Percentiles rank a stretch among this genome's conserved stretches.
These are phyloP conservation scores for Thera britannica DNA, from an alignment of 2,888 invertebrate genomes.

Conservation along the genomic window DNA sequence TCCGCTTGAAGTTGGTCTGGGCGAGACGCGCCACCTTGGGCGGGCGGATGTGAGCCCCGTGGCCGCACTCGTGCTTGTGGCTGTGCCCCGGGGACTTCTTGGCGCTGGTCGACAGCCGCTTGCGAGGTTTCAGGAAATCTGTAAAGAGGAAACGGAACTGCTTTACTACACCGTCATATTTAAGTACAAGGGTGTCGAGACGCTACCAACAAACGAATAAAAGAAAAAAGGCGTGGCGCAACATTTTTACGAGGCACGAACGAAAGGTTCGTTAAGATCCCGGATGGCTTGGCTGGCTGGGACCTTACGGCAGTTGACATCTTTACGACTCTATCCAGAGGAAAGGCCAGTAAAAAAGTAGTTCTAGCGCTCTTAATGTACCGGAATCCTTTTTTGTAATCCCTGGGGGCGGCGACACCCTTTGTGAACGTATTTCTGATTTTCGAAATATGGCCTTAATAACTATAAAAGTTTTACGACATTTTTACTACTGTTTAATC, in stretches of 20 bases:
- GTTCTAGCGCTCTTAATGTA: slow-evolving; percentile 64
- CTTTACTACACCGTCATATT: slow-evolving; percentile 23
- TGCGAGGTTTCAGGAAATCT: slow-evolving; percentile 89
- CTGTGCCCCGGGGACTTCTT: slow-evolving; percentile 79
- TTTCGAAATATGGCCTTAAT: slow-evolving; percentile 72
- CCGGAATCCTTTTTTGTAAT: slow-evolving; percentile 65
- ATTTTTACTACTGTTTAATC: slow-evolving; percentile 82
- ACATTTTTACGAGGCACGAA: slow-evolving; percentile 66
- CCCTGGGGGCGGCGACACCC: slow-evolving; percentile 65
- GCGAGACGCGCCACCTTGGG: slow-evolving; percentile 78
- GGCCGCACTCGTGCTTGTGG: slow-evolving; percentile 77
- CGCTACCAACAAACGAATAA: slow-evolving; percentile 29
- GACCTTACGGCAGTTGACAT: slow-evolving; percentile 57
- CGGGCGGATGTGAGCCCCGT: slow-evolving; percentile 78
- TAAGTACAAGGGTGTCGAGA: not conserved
- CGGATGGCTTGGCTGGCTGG: slow-evolving; percentile 50
- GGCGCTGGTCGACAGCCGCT: slow-evolving; percentile 80
- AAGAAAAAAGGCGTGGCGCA: slow-evolving; percentile 40
- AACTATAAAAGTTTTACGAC: slow-evolving; percentile 76
- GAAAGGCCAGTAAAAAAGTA: slow-evolving; percentile 62
- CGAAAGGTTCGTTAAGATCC: slow-evolving; percentile 66
- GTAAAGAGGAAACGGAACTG: slow-evolving; percentile 64
- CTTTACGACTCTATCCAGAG: slow-evolving; percentile 76
- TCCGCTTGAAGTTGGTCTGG: slow-evolving; percentile 75
- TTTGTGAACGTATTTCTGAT: slow-evolving; percentile 71